Conservation (phyloP, 2,888 invertebrate genomes). For the Folsomia candida region DNA sequence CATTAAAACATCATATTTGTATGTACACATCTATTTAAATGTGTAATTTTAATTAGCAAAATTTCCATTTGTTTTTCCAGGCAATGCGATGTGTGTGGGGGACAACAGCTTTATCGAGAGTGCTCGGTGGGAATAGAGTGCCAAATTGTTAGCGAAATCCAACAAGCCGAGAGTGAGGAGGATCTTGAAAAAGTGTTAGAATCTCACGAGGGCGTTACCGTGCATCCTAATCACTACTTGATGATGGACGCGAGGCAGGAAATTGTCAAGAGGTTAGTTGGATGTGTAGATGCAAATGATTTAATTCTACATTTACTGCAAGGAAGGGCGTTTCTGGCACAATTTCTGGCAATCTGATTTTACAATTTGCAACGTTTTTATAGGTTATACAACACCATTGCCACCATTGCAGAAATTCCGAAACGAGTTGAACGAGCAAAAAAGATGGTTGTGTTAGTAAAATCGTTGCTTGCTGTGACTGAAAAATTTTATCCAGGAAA, state of each 20-base stretch:
- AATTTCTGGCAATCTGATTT: too few relatives aligned
- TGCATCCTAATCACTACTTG: conserved; percentile 39
- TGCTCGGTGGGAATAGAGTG: conserved; percentile 34
- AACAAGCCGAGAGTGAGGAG: conserved; percentile 29
- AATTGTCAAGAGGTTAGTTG: conserved; percentile 37
- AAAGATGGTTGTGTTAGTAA: conserved; percentile 35
- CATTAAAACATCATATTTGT: too few relatives aligned
- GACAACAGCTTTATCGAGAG: conserved; percentile 28
- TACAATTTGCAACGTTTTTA: too few relatives aligned
- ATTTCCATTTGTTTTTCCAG: too few relatives aligned
- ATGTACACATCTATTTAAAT: too few relatives aligned
- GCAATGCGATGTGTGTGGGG: conserved; percentile 37
- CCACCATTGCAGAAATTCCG: conserved; percentile 29
- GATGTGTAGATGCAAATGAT: too few relatives aligned
- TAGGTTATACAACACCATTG: conserved; percentile 32
- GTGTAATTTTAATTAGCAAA: too few relatives aligned
- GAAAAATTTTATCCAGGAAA: conserved; percentile 38
- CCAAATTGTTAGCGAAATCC: conserved; percentile 30
- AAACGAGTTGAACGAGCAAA: conserved; percentile 24
- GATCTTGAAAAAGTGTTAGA: conserved; percentile 31
- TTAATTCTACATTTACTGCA: too few relatives aligned
- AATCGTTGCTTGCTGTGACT: conserved; percentile 21
- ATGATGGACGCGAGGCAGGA: conserved; percentile 40
- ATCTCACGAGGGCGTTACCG: conserved; percentile 22
- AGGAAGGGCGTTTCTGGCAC: too few relatives aligned